Conservation (phyloP, 2,797 vertebrate genomes). For the Cynopterus sphinx region DNA sequence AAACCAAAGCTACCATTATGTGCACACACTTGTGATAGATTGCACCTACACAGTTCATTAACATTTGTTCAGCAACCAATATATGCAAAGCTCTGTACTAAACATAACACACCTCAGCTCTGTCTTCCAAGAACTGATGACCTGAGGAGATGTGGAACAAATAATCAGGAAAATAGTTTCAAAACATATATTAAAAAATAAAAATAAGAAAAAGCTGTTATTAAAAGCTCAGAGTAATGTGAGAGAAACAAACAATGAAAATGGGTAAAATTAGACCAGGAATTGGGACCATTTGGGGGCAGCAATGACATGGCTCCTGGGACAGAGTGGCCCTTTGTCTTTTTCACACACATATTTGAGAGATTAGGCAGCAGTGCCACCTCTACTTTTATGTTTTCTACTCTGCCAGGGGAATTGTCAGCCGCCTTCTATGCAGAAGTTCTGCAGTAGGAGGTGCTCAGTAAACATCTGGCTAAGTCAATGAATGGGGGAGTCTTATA, state of each 20-base stretch:
- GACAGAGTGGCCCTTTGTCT: not conserved
- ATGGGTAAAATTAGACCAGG: not conserved
- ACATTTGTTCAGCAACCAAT: not conserved
- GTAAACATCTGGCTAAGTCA: not conserved
- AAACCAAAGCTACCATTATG: not conserved
- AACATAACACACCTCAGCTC: not conserved
- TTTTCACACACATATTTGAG: not conserved
- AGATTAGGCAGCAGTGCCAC: not conserved
- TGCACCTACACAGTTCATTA: not conserved
- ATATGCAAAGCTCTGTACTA: not conserved
- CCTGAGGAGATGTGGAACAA: not conserved
- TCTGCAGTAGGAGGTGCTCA: not conserved
- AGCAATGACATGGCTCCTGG: not conserved
- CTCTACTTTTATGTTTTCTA: not conserved
- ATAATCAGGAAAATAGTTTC: not conserved
- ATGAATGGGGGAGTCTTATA: not conserved
- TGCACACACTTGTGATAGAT: fast-evolving
- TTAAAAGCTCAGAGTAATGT: not conserved
- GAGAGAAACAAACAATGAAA: not conserved
- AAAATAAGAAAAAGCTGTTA: not conserved
- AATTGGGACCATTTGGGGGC: not conserved
- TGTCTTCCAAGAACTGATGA: not conserved
- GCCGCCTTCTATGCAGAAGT: not conserved
- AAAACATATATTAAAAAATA: not conserved
- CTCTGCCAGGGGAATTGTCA: not conserved